These are phyloP conservation scores for Schizopygopsis pylzovi DNA, from an alignment of 2,797 vertebrate species.

Conservation along the genomic window DNA sequence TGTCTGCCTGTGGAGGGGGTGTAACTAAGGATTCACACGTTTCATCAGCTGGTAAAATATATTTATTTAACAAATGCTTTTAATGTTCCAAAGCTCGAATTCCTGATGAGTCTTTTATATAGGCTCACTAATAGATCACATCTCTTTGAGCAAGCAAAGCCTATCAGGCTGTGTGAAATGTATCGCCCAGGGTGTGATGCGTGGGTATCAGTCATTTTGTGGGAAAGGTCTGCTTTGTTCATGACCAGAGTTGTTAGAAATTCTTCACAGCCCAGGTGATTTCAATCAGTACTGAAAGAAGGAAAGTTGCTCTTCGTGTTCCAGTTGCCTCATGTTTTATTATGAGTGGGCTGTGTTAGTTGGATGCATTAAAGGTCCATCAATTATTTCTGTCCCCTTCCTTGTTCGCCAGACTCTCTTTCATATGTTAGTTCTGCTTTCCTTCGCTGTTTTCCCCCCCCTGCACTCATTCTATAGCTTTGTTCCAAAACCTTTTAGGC, in stretches of 20 bases:
- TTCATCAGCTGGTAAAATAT: constrained; percentile 80
- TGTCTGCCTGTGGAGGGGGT: constrained; percentile 84
- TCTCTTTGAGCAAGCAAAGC: background rate
- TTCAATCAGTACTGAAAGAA: constrained; percentile 23
- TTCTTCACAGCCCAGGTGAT: constrained; percentile 34
- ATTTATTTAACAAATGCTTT: constrained; percentile 35
- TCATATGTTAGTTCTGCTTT: constrained; percentile 46
- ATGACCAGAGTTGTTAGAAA: constrained; percentile 41
- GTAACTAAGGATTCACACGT: constrained; percentile 83
- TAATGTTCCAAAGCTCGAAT: constrained; percentile 11
- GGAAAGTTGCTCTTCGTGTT: background rate
- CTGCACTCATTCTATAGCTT: background rate
- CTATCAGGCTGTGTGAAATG: constrained; percentile 25
- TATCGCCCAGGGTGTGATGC: constrained; percentile 25
- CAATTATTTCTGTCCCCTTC: constrained; percentile 31
- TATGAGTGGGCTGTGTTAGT: constrained; percentile 28
- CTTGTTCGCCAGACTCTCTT: constrained; percentile 26
- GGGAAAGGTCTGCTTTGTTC: constrained; percentile 35
- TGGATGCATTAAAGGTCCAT: constrained; percentile 23
- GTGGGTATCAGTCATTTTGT: constrained; percentile 28
- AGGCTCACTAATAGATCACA: constrained; percentile 11
- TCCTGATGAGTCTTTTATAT: constrained; percentile 14
- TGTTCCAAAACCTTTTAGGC: constrained; percentile 13
- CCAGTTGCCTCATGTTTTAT: constrained; percentile 20
- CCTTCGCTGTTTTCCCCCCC: background rate